phyloP scores from a whole-genome alignment of 64 coral and sea anemone species.

The Stylophora pistillata region DNA sequence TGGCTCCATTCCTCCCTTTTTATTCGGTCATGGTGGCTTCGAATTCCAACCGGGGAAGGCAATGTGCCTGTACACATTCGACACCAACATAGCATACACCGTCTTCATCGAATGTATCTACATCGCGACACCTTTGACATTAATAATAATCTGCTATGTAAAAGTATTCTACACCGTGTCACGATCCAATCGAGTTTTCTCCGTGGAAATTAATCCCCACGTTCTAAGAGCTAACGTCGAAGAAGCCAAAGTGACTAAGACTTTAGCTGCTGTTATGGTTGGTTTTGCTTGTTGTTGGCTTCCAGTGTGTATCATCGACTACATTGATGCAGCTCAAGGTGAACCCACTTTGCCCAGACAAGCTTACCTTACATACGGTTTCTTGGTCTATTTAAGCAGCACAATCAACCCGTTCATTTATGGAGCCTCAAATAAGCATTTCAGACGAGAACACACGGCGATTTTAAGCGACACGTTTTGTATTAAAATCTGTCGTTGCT shows the following conservation, averaged over 20 bases:
- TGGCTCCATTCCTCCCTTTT: slow-evolving; percentile 47
- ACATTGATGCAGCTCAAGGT: slow-evolving; percentile 38
- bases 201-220: neutral
- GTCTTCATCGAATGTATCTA: slow-evolving; percentile 48
- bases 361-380: slow-evolving; percentile 46
- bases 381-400: slow-evolving; percentile 59
- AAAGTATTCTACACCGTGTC: slow-evolving; percentile 40
- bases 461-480: slow-evolving; percentile 16
- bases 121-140: slow-evolving; percentile 25
- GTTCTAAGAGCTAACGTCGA: slow-evolving; percentile 50
- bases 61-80: slow-evolving; percentile 65
- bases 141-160: slow-evolving; percentile 41
- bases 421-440: slow-evolving; percentile 47
- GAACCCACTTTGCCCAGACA: slow-evolving; percentile 35
- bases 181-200: slow-evolving; percentile 48
- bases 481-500: neutral
- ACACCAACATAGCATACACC: slow-evolving; percentile 56
- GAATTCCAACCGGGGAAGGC: slow-evolving; percentile 73
- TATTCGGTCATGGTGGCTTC: slow-evolving; percentile 29
- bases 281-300: slow-evolving; percentile 63
- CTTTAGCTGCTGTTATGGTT: slow-evolving; percentile 37
- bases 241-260: slow-evolving; percentile 75
- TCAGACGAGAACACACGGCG: slow-evolving; percentile 34
- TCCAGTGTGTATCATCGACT: slow-evolving; percentile 57
- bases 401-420: slow-evolving; percentile 70